Evolutionary conservation across 2,113 vertebrate genomes (phyloP).

Genomic region (Corvus moneduloides): DNA sequence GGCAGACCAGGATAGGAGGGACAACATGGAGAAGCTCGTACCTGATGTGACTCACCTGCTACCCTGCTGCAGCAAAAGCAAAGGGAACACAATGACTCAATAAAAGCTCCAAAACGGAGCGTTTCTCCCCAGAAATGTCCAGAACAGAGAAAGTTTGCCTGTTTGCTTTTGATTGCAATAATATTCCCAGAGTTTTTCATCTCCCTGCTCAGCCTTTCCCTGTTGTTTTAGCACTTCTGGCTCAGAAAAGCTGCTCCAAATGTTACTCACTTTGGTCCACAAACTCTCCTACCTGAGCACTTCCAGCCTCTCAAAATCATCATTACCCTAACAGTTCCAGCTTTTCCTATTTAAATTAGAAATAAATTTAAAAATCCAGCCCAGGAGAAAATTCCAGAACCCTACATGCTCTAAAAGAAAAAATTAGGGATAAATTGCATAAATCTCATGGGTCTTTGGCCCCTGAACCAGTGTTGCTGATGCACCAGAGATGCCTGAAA

Average conservation of each 20-base stretch:
- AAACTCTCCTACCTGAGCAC: background rate
- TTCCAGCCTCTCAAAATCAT: background rate
- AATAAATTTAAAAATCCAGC: background rate
- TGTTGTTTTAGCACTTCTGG: background rate
- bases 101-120: background rate
- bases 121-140: background rate
- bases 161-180: background rate
- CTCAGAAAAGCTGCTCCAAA: background rate
- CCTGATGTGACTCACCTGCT: background rate
- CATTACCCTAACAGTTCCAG: background rate
- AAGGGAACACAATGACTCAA: background rate
- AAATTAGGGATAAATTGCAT: background rate
- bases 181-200: background rate
- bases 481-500: background rate
- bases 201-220: background rate
- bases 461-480: background rate
- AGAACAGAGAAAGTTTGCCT: fast-evolving
- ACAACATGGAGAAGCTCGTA: background rate
- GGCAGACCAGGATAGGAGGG: background rate
- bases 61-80: background rate
- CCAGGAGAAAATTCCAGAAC: background rate
- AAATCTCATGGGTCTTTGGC: background rate
- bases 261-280: background rate
- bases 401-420: background rate
- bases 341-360: background rate